phyloP scores from a whole-genome alignment of 2,797 vertebrate species.

The Acrossocheilus wenchowensis region DNA sequence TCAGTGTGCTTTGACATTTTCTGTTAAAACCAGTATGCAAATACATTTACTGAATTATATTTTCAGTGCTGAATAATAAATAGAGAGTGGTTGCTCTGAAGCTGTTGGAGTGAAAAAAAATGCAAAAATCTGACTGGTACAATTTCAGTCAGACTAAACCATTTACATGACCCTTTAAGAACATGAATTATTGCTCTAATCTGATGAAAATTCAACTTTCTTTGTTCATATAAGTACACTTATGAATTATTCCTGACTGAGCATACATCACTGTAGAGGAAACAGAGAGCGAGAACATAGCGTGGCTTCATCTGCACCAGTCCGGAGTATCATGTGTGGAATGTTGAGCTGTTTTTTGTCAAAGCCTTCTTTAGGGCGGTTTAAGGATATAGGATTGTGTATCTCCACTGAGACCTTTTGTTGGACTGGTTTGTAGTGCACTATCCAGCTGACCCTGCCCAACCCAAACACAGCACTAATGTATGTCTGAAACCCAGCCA shows the following conservation, averaged over 20 bases:
- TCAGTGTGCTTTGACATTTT: slow-evolving; percentile 3
- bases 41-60: neutral
- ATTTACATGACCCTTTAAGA: neutral
- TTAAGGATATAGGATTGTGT: slow-evolving; percentile 38
- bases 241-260: slow-evolving; percentile 10
- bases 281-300: slow-evolving; percentile 17
- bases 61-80: neutral
- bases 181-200: neutral
- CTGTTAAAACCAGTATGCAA: neutral
- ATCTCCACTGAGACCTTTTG: slow-evolving; percentile 25
- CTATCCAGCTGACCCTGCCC: slow-evolving; percentile 36
- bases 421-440: slow-evolving; percentile 26
- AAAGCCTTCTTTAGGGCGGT: slow-evolving; percentile 22
- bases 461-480: slow-evolving; percentile 42
- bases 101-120: neutral
- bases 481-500: slow-evolving; percentile 32
- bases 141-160: neutral
- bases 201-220: neutral
- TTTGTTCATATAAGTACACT: slow-evolving; percentile 9
- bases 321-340: slow-evolving; percentile 12
- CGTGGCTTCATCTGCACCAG: slow-evolving; percentile 27
- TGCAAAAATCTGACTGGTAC: neutral
- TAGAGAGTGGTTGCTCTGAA: neutral
- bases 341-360: slow-evolving; percentile 48
- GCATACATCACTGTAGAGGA: slow-evolving; percentile 28